Evolutionary conservation across 2,113 vertebrate genomes (phyloP).

Genomic region (Xenus cinereus): DNA sequence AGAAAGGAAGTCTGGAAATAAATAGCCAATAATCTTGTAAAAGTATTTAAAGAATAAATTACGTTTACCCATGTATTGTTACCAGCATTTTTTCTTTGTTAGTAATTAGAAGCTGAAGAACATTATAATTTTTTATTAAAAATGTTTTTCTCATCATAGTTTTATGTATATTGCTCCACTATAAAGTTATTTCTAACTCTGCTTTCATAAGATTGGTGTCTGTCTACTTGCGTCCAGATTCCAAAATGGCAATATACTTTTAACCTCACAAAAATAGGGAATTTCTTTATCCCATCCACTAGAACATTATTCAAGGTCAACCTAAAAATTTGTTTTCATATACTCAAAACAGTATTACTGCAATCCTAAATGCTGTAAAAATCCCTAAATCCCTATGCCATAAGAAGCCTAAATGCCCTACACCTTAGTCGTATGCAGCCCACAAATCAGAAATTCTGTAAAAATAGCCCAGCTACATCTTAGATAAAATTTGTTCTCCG

Average conservation of each 20-base stretch:
- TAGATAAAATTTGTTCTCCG: constrained; percentile 15
- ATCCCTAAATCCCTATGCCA: no score
- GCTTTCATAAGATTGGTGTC: background rate
- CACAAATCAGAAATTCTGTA: constrained; percentile 26
- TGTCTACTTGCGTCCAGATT: background rate
- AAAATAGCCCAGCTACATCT: background rate
- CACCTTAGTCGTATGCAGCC: background rate
- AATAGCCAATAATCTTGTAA: constrained; percentile 57
- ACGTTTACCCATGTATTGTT: background rate
- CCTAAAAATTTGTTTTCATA: background rate
- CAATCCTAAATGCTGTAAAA: background rate
- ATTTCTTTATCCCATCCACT: background rate
- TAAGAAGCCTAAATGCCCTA: no score
- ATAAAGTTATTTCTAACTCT: background rate
- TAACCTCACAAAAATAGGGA: background rate
- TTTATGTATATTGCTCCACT: background rate
- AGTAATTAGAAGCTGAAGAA: background rate
- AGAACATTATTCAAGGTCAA: background rate
- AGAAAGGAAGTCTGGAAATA: constrained; percentile 45
- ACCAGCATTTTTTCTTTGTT: background rate
- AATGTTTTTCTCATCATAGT: background rate
- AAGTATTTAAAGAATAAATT: constrained; percentile 42
- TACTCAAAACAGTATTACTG: background rate
- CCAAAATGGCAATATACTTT: background rate
- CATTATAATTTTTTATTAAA: background rate